These are phyloP conservation scores for Leptopilina syphax DNA, from an alignment of 2,888 invertebrate genomes.

Conservation along the genomic window DNA sequence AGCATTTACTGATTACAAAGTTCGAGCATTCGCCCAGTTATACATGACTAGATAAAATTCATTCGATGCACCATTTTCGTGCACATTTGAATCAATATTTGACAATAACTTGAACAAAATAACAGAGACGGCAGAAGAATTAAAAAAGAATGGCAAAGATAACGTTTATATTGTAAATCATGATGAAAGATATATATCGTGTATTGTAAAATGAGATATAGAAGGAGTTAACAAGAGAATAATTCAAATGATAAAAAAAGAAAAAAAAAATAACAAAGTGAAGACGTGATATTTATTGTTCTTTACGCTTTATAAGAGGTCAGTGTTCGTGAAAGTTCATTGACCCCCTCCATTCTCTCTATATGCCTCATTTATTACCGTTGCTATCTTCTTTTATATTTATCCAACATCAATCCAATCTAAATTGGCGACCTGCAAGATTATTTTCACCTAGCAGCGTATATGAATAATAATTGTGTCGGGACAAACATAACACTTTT, in stretches of 20 bases:
- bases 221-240: slow-evolving; percentile 6
- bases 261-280: background rate
- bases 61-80: background rate
- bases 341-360: background rate
- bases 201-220: slow-evolving; percentile 2
- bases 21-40: background rate
- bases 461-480: slow-evolving; percentile 14
- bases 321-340: slow-evolving; percentile 17
- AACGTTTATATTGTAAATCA: background rate
- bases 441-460: slow-evolving; percentile 3
- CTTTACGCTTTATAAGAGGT: slow-evolving; percentile 19
- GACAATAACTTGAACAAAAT: background rate
- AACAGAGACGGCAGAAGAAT: background rate
- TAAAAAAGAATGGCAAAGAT: background rate
- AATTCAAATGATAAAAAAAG: slow-evolving; percentile 11
- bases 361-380: slow-evolving; percentile 15
- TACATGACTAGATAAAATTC: background rate
- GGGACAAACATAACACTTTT: background rate
- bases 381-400: slow-evolving; percentile 18
- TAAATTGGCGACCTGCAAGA: slow-evolving; percentile 9
- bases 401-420: slow-evolving; percentile 20
- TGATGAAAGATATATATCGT: slow-evolving; percentile 2
- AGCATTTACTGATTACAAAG: slow-evolving; percentile 14
- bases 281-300: slow-evolving; percentile 15
- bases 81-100: slow-evolving; percentile 14